Conservation (phyloP, 2,113 vertebrate genomes). For the Pelobates fuscus region DNA sequence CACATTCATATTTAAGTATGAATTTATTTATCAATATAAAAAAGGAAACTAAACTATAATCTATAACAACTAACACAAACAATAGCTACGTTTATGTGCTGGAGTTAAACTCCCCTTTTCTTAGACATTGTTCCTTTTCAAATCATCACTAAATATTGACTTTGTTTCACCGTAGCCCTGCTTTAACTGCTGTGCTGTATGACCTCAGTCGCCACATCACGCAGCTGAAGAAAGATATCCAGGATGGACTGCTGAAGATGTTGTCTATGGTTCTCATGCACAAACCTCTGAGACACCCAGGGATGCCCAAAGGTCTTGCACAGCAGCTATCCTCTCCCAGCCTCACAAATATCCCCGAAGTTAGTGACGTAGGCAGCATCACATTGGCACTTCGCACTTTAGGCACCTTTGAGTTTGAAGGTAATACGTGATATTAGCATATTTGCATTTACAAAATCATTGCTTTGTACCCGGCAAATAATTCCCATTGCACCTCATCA, state of each 20-base stretch:
- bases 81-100: too few species aligned
- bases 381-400: conserved; percentile 93
- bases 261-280: conserved; percentile 97
- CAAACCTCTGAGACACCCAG: conserved; percentile 92
- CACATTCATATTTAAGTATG: too few species aligned
- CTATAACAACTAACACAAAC: too few species aligned
- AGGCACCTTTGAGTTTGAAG: conserved; percentile 98
- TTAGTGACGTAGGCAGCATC: conserved; percentile 94
- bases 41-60: too few species aligned
- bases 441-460: too few species aligned
- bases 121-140: too few species aligned
- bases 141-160: too few species aligned
- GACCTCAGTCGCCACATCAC: conserved; percentile 98
- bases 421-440: conserved; percentile 63
- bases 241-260: conserved; percentile 97
- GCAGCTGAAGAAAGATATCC: conserved; percentile 96
- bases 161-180: conserved; percentile 80
- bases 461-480: too few species aligned
- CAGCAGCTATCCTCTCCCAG: conserved; percentile 94
- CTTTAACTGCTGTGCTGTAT: conserved; percentile 91
- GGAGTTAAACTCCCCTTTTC: too few species aligned
- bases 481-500: too few species aligned
- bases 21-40: too few species aligned
- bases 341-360: conserved; percentile 93
- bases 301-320: conserved; percentile 96